Percentiles rank a stretch among this genome's conserved stretches.
Conservation (phyloP, 2,888 invertebrate genomes). For the Lottia scabra region DNA sequence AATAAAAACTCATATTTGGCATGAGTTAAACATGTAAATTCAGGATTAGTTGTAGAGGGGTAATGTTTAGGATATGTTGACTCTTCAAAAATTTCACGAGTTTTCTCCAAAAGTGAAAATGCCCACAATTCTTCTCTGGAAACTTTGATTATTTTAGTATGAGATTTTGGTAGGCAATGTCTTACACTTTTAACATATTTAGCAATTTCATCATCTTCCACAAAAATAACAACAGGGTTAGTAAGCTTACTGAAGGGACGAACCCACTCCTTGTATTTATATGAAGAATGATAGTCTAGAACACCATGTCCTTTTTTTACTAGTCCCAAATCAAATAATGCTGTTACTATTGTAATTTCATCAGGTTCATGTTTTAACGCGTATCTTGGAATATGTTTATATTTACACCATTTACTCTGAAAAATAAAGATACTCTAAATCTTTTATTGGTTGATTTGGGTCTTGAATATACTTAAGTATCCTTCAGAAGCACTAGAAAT, state of each 20-base stretch:
- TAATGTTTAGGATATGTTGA: slow-evolving; percentile 34
- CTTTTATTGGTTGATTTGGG: no score
- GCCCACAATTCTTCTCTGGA: slow-evolving; percentile 30
- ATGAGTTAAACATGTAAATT: slow-evolving; percentile 36
- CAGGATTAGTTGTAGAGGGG: slow-evolving; percentile 36
- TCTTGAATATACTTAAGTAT: no score
- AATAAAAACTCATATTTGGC: slow-evolving; percentile 39
- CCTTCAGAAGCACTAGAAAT: no score
- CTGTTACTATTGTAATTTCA: slow-evolving; percentile 40
- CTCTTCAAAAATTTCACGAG: slow-evolving; percentile 26
- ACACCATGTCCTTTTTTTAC: slow-evolving; percentile 33
- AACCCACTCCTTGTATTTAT: slow-evolving; percentile 35
- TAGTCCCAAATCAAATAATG: slow-evolving; percentile 33
- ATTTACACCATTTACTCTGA: slow-evolving; percentile 35
- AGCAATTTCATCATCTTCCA: slow-evolving; percentile 31
- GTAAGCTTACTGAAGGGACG: slow-evolving; percentile 27
- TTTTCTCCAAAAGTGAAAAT: slow-evolving; percentile 26
- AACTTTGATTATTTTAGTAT: slow-evolving; percentile 34
- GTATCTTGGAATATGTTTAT: slow-evolving; percentile 28
- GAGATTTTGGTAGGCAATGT: slow-evolving; percentile 27
- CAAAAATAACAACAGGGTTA: slow-evolving; percentile 36
- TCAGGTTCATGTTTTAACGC: slow-evolving; percentile 31
- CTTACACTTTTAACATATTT: slow-evolving; percentile 31
- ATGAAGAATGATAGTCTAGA: slow-evolving; percentile 28
- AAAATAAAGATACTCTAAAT: background rate